phyloP scores from a whole-genome alignment of 1,140 invertebrate species.

The Drosophila nannoptera region DNA sequence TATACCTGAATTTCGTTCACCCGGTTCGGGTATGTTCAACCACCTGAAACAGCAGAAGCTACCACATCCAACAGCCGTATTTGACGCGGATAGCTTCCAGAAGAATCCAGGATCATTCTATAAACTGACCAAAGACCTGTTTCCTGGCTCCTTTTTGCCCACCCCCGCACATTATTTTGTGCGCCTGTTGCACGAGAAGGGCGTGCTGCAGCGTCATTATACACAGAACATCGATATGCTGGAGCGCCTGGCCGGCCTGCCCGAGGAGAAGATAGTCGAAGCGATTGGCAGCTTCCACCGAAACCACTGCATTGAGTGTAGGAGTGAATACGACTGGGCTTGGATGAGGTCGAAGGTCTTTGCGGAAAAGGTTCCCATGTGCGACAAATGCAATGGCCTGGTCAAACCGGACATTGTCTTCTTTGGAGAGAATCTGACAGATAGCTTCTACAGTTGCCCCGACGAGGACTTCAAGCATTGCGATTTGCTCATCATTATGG shows the following conservation, averaged over 20 bases:
- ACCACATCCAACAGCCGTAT: conserved; percentile 96
- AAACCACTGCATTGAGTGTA: conserved; percentile 91
- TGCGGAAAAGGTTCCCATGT: conserved; percentile 86
- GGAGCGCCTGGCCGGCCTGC: conserved; percentile 92
- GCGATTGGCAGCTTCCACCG: conserved; percentile 96
- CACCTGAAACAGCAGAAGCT: conserved; percentile 95
- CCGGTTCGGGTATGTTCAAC: conserved; percentile 93
- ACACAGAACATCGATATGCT: conserved; percentile 97
- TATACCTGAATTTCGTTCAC: conserved; percentile 96
- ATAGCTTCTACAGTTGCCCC: conserved; percentile 85
- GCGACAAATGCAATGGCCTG: conserved; percentile 84
- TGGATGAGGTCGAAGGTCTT: conserved; percentile 90
- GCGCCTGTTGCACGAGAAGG: conserved; percentile 88
- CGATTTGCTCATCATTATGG: conserved; percentile 96
- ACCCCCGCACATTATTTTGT: conserved; percentile 92
- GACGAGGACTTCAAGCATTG: conserved; percentile 90
- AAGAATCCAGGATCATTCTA: conserved; percentile 93
- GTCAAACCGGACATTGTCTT: conserved; percentile 97
- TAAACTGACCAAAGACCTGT: conserved; percentile 90
- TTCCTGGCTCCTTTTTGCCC: conserved; percentile 90
- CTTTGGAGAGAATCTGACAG: conserved; percentile 93
- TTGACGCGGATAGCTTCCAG: conserved; percentile 92
- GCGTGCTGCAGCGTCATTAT: conserved; percentile 89
- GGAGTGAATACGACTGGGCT: conserved; percentile 85
- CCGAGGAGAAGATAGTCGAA: conserved; percentile 92